Evolutionary conservation across 2,888 invertebrate species (phyloP).

Genomic region (Platerodrilus igneus): DNA sequence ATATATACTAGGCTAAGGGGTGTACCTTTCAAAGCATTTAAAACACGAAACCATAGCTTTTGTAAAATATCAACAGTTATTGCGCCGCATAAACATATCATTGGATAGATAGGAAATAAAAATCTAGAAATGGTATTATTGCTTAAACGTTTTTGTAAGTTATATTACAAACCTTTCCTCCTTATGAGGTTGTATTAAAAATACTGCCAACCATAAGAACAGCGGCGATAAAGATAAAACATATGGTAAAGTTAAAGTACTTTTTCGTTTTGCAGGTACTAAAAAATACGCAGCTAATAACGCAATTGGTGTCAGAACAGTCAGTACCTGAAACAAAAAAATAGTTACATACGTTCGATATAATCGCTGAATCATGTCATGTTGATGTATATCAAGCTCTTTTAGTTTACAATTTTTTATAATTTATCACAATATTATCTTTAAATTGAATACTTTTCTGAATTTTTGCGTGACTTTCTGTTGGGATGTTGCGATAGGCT

Average conservation of each 20-base stretch:
- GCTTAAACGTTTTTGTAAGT: neutral
- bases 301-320: conserved; percentile 58
- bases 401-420: too few species aligned
- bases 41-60: conserved; percentile 62
- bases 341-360: neutral
- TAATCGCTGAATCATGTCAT: too few species aligned
- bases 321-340: conserved; percentile 53
- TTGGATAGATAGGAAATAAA: conserved; percentile 91
- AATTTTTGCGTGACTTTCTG: too few species aligned
- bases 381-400: too few species aligned
- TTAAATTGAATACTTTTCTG: too few species aligned
- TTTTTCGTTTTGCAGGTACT: conserved; percentile 64
- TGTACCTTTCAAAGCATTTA: conserved; percentile 44
- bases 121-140: conserved; percentile 54
- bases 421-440: too few species aligned
- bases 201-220: conserved; percentile 83
- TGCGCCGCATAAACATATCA: conserved; percentile 79
- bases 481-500: too few species aligned
- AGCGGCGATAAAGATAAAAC: conserved; percentile 74
- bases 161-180: conserved; percentile 60
- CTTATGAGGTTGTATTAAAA: conserved; percentile 90
- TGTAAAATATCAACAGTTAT: conserved; percentile 74
- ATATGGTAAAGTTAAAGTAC: conserved; percentile 67
- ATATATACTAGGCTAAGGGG: conserved; percentile 25
- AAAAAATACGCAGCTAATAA: conserved; percentile 54